Evolutionary conservation across 2,113 vertebrate species (phyloP), one percentile per base, ranked within the genome.

Genomic region (Gallinago media): DNA sequence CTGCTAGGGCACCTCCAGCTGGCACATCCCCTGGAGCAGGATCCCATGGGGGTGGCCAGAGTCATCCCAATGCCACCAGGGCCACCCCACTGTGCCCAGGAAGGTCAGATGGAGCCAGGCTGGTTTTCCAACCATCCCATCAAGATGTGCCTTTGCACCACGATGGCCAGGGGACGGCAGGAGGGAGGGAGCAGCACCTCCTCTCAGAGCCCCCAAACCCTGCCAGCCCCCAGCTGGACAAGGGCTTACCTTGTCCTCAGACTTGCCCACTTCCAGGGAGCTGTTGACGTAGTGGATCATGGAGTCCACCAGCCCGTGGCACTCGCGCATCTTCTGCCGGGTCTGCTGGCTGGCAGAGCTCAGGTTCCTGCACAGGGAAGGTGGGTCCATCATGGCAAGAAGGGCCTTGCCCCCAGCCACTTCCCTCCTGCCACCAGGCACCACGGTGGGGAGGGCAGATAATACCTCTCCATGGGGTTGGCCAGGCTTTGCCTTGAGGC

Each of bases 341-440:
- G 99, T 99, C 89, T 98, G 98, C 95, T 99, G 99, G 79, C 98
- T 99, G 85, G 99, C 98, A 0, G 99, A 99, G 97, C 99, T 99
- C 98, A 99, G 95, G 83, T 99, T 99, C 94, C 99, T 99, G 95
- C 49, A 29, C 0, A 6, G 11, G 34, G 40, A 81, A 89, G 0
- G 1, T 11, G 21, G n/a, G 32, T 25, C 6, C 6, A 1, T 55
- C 61, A 21, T 0, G 1, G 17, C 1, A 3, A 59, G 62, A 67
- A 82, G 36, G 20, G 54, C 70, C 23, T 29, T 31, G 29, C 42
- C n/a, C 31, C 9, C 5, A 1, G 31, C 59, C 42, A 47, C 15
- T 25, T 22, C 15, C 7, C 11, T 19, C 27, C 52, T 10, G n/a
- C n/a, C 23, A 4, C 36, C 2, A 11, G 32, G 46, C 25, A 29